These are phyloP conservation scores for Pseudocheirus occidentalis DNA, from an alignment of 2,797 vertebrate species.

Conservation along the genomic window DNA sequence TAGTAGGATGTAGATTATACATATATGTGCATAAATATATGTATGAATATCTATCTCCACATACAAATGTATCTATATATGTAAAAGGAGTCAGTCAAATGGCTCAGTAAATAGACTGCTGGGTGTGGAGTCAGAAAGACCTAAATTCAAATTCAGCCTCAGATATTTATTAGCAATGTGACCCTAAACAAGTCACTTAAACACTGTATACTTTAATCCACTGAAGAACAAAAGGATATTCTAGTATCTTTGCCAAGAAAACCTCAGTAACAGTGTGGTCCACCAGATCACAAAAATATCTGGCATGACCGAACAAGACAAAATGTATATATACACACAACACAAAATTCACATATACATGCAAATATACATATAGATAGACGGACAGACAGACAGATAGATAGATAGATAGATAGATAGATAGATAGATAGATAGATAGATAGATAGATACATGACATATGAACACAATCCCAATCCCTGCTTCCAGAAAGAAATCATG, in stretches of 20 bases:
- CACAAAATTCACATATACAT: not conserved
- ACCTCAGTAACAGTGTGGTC: not conserved
- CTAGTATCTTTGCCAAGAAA: not conserved
- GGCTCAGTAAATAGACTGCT: not conserved
- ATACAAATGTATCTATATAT: not conserved
- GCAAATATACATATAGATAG: not conserved
- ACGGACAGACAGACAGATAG: not conserved
- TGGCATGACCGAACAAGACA: not conserved
- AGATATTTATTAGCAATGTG: not conserved
- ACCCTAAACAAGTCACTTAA: not conserved
- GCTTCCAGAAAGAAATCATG: not conserved
- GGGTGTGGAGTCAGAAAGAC: not conserved
- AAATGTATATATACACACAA: not conserved
- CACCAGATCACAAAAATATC: not conserved
- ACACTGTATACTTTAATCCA: not conserved
- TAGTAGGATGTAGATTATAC: not conserved
- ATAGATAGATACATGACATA: not conserved
- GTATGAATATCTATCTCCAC: not conserved
- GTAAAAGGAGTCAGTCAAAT: not conserved
- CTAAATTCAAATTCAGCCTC: not conserved
- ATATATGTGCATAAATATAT: not conserved
- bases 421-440: not conserved
- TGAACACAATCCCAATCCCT: not conserved
- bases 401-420: not conserved
- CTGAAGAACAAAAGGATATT: not conserved